These are phyloP conservation scores for Dolichoris vasculosae DNA, from an alignment of 1,140 invertebrate species.

Conservation along the genomic window DNA sequence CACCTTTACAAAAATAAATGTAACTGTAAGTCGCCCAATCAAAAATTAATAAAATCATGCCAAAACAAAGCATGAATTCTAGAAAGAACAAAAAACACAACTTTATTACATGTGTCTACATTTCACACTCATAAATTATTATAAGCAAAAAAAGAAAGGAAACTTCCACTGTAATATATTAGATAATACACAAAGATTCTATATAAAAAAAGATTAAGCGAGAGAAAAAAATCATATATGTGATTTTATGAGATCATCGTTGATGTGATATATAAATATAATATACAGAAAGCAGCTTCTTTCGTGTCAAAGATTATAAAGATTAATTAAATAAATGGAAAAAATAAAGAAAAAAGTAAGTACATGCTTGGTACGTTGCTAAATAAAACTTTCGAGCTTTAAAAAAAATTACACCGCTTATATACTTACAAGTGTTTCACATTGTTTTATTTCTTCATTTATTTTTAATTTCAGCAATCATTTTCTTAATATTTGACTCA, in stretches of 20 bases:
- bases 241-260: slow-evolving; percentile 50
- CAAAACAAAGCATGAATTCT: background rate
- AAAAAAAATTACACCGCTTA: background rate
- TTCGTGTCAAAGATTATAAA: slow-evolving; percentile 49
- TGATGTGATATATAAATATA: slow-evolving; percentile 54
- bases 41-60: slow-evolving; percentile 10
- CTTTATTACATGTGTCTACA: slow-evolving; percentile 42
- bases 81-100: slow-evolving; percentile 10
- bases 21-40: slow-evolving; percentile 29
- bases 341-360: background rate
- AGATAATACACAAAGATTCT: slow-evolving; percentile 55
- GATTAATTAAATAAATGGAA: slow-evolving; percentile 20
- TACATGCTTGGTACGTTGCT: slow-evolving; percentile 14
- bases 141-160: slow-evolving; percentile 47
- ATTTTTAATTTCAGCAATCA: background rate
- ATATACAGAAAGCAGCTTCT: slow-evolving; percentile 50
- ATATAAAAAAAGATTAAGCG: slow-evolving; percentile 49
- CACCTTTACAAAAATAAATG: slow-evolving; percentile 5
- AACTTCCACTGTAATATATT: slow-evolving; percentile 60
- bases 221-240: slow-evolving; percentile 27
- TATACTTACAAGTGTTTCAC: background rate
- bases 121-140: slow-evolving; percentile 44
- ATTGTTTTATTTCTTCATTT: slow-evolving; percentile 5
- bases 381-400: slow-evolving; percentile 8
- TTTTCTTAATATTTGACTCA: background rate